Evolutionary conservation across 2,113 vertebrate species (phyloP), one percentile per base, ranked within the genome.

Genomic region (Microcebus tavaratra): DNA sequence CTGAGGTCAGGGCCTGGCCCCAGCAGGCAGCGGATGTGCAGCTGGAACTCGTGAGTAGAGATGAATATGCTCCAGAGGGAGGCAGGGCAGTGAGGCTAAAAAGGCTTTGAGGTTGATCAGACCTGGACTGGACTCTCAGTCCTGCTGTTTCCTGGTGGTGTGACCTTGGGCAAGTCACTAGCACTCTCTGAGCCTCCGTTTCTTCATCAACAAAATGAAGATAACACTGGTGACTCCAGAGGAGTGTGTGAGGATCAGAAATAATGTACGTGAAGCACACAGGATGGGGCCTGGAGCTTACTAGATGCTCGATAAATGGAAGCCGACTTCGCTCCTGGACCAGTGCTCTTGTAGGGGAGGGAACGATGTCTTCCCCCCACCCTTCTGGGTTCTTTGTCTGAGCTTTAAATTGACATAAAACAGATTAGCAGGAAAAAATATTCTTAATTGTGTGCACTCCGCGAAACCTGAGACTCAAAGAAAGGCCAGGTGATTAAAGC

Each of bases 261-360:
- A 36, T 21, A 20, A 42, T 10, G 8, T 18, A 6, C 3, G 1
- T n/a, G 5, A 50, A 79, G 42, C 3, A 6, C 25, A 25, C 3
- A 12, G 18, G 29, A 79, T 3, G 27, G 82, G 2, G 6, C 39
- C 5, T 39, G 68, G 48, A 4, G 36, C 78, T 12, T 45, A 29
- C 12, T 20, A 76, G 53, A 8, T 39, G 29, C 50, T 89, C 53
- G n/a, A 1, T 72, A 81, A 78, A 59, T 1, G 12, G 59, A 73
- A 63, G 23, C 5, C 48, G 27, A 15, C 17, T 34, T 36, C 18
- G 23, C 11, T 67, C 12, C 12, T n/a, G 27, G 42, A 55, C 23
- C 8, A 12, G 11, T 0, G 2, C 27, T 20, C 75, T 50, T 50
- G 45, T 20, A 6, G 45, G 42, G 75, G 17, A 20, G 75, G 45